These are phyloP conservation scores for Lomographa bimaculata DNA, from an alignment of 2,888 invertebrate species.

Conservation along the genomic window DNA sequence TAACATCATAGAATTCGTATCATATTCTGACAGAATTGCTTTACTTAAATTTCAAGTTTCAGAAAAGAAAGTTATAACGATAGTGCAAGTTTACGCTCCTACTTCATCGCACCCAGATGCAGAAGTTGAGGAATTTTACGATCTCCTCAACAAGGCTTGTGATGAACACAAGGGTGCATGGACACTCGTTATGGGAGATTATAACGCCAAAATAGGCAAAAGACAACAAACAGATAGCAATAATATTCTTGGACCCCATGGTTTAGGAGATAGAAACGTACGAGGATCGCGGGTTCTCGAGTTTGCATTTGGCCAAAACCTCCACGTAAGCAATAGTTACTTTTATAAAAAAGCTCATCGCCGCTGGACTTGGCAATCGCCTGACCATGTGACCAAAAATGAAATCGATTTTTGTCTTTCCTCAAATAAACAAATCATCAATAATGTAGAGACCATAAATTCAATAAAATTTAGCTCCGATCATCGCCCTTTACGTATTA, in stretches of 20 bases:
- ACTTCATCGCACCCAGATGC: constrained; percentile 7
- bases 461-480: constrained; percentile 2
- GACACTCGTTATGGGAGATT: too few relatives aligned
- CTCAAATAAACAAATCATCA: neutral
- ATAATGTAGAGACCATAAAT: neutral
- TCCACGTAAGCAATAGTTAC: too few relatives aligned
- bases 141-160: too few relatives aligned
- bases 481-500: constrained; percentile 1
- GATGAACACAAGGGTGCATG: constrained; percentile 5
- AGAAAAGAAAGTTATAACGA: neutral
- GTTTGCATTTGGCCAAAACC: neutral
- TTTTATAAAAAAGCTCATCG: too few relatives aligned
- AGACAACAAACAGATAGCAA: neutral
- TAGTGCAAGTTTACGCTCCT: constrained; percentile 12
- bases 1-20: constrained; percentile 11
- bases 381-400: constrained; percentile 1
- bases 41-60: constrained; percentile 6
- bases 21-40: too few relatives aligned
- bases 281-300: constrained; percentile 1
- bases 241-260: constrained; percentile 3
- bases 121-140: neutral
- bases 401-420: constrained; percentile 7
- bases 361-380: constrained; percentile 1
- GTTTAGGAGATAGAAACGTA: constrained; percentile 5
- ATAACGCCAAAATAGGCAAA: too few relatives aligned